Conservation (phyloP, 2,888 invertebrate species). For the Trissonchulus sp. region DNA sequence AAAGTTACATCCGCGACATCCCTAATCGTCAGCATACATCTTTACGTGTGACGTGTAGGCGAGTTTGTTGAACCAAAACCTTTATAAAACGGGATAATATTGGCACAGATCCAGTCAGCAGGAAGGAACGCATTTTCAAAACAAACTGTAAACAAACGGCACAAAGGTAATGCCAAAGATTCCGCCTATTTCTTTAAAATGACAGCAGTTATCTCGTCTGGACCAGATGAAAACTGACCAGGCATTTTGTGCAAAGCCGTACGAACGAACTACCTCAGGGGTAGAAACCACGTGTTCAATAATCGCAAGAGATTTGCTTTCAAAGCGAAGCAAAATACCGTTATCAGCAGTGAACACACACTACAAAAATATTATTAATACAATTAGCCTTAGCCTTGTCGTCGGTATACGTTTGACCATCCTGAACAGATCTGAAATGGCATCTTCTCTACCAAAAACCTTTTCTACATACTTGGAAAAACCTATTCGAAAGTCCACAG, state of each 20-base stretch:
- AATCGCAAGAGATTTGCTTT: neutral
- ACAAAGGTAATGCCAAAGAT: neutral
- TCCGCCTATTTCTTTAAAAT: neutral
- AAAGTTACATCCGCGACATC: too few species aligned
- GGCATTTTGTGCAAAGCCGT: neutral
- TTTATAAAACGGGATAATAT: slow-evolving; percentile 5
- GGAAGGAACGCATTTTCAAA: neutral
- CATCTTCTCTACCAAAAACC: neutral
- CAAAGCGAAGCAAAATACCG: neutral
- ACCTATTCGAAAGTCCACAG: neutral
- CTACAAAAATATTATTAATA: slow-evolving; percentile 10
- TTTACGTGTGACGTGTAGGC: too few species aligned
- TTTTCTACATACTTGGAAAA: slow-evolving; percentile 17
- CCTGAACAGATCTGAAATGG: neutral
- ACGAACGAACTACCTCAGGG: neutral
- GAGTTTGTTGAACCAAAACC: neutral
- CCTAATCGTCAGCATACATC: too few species aligned
- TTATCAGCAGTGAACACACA: neutral
- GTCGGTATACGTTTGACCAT: neutral
- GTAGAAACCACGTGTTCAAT: neutral
- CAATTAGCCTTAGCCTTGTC: slow-evolving; percentile 17
- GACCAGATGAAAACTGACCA: neutral
- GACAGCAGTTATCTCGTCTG: slow-evolving; percentile 12
- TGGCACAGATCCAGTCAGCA: neutral
- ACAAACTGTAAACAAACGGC: neutral